Evolutionary conservation across 2,888 invertebrate species (phyloP), one percentile per base, ranked within the genome.

Genomic region (Onthophagus sagittarius): DNA sequence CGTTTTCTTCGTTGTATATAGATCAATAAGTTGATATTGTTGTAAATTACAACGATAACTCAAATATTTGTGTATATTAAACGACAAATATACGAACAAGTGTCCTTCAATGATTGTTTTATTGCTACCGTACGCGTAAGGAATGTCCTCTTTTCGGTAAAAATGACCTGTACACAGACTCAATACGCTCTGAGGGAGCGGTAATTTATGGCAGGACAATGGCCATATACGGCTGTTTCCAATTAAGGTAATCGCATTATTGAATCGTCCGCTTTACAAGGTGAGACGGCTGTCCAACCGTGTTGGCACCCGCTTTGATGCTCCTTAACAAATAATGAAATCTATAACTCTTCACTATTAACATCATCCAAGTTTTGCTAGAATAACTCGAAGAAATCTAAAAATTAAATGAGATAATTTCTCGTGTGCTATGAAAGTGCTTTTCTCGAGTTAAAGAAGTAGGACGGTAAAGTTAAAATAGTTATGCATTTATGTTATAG

Each of bases 311-410:
- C 39, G 39, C 39, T 53, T 67, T 67, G 67, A 67, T 23, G 32
- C 67, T 32, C n/a, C 67, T 67, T 67, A 67, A 67, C 67, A 67
- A 67, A 67, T 67, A 67, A 67, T 67, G 67, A 67, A 67, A 67
- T 67, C 67, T 67, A 53, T 53, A 53, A 53, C 39, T 53, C 39
- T 53, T 53, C 39, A 9, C 39, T 53, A 11, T 4, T 1, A 53
- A 9, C 9, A 53, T 9, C 39, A 53, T 53, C 39, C 39, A 11
- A 53, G 39, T 53, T 53, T 53, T 23, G 3, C 2, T 23, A 23
- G 23, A 23, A 1, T 23, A 23, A 23, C 23, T 23, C 3, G 23
- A 3, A 23, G 23, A 23, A 23, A 23, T 23, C 23, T 23, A 23
- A 23, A 23, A 23, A 23, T 23, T 23, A 23, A 23, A 23, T 23